A percentile compares a stretch with the other conserved stretches of the same genome.
These are phyloP conservation scores for Glossophaga mutica DNA, from an alignment of 2,797 vertebrate genomes.

Conservation along the genomic window DNA sequence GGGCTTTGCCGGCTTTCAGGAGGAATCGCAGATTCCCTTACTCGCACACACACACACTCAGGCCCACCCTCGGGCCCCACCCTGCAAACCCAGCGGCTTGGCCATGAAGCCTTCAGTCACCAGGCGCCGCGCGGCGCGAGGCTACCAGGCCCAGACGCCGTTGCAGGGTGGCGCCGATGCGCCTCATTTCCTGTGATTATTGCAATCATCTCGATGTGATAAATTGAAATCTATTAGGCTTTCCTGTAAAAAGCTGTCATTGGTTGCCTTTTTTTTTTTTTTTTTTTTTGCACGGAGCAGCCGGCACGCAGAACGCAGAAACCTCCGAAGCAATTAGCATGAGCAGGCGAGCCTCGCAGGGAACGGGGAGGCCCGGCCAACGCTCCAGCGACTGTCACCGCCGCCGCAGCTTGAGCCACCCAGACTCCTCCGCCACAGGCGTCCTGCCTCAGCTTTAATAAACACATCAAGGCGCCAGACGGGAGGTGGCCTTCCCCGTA, in stretches of 20 bases:
- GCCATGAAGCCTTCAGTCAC: too few relatives aligned
- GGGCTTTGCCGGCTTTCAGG: not conserved
- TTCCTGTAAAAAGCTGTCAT: constrained; percentile 83
- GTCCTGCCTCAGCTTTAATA: constrained; percentile 91
- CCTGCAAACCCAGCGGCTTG: too few relatives aligned
- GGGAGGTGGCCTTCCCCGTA: constrained; percentile 86
- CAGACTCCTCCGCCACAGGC: constrained; percentile 79
- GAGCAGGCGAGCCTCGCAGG: constrained; percentile 68
- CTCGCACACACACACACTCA: fast-evolving
- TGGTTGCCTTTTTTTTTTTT: constrained; percentile 72
- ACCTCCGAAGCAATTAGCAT: constrained; percentile 81
- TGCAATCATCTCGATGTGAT: constrained; percentile 79
- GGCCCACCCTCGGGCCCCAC: not conserved
- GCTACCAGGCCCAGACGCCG: not conserved
- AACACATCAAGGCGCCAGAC: constrained; percentile 88
- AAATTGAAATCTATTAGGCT: constrained; percentile 81
- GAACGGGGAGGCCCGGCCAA: constrained; percentile 66
- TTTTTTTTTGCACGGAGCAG: not conserved
- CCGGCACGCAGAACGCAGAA: constrained; percentile 68
- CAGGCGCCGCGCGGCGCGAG: too few relatives aligned
- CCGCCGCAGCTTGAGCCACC: constrained; percentile 70
- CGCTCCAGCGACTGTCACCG: constrained; percentile 70
- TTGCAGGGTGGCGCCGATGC: constrained; percentile 69
- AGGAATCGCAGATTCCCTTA: fast-evolving
- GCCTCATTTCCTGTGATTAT: constrained; percentile 79